Conservation (phyloP, 2,888 invertebrate species). For the Asteroscopus sphinx region DNA sequence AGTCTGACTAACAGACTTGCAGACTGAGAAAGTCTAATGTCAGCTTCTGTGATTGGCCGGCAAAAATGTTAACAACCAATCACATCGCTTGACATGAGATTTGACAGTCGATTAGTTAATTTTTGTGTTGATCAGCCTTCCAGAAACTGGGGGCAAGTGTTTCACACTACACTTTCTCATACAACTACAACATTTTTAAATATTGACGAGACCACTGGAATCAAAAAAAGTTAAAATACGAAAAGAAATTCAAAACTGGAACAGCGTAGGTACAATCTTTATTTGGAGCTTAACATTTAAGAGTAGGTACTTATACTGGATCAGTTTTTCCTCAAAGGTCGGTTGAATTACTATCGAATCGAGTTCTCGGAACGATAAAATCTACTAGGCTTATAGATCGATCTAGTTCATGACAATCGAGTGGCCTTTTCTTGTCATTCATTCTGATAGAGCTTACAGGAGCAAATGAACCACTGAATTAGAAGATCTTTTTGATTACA, state of each 20-base stretch:
- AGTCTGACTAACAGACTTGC: too few species aligned
- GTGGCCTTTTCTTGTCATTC: conserved; percentile 41
- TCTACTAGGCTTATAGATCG: conserved; percentile 32
- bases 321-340: conserved; percentile 31
- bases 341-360: conserved; percentile 22
- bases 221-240: background rate
- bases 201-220: too few species aligned
- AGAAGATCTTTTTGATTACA: conserved; percentile 1
- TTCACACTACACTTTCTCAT: too few species aligned
- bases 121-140: too few species aligned
- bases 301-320: conserved; percentile 6
- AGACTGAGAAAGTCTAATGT: too few species aligned
- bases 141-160: too few species aligned
- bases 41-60: too few species aligned
- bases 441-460: conserved; percentile 23
- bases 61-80: too few species aligned
- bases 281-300: conserved; percentile 10
- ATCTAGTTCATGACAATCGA: conserved; percentile 27
- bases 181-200: too few species aligned
- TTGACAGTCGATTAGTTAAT: too few species aligned
- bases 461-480: conserved; percentile 18
- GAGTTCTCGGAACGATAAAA: conserved; percentile 33
- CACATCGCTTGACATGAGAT: too few species aligned
- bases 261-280: background rate
- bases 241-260: conserved; percentile 1